These are phyloP conservation scores for Ursus arctos DNA, from an alignment of 2,113 vertebrate species.

Conservation along the genomic window DNA sequence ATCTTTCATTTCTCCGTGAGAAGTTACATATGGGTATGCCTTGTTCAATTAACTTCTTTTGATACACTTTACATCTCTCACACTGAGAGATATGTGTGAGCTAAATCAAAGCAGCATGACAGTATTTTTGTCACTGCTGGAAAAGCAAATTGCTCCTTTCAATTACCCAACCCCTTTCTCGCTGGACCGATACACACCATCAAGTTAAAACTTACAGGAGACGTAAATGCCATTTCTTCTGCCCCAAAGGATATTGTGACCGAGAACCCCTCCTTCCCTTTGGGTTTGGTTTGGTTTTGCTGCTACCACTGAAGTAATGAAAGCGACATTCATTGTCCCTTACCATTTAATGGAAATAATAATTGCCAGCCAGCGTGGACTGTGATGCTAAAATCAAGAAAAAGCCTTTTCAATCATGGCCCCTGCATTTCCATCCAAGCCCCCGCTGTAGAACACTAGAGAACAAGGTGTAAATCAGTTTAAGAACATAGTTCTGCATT, in stretches of 20 bases:
- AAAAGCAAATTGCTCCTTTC: slow-evolving; percentile 82
- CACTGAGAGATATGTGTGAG: slow-evolving; percentile 75
- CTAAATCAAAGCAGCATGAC: slow-evolving; percentile 78
- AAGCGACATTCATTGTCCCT: slow-evolving; percentile 74
- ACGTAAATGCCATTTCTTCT: slow-evolving; percentile 71
- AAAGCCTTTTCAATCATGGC: slow-evolving; percentile 87
- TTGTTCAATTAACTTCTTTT: slow-evolving; percentile 84
- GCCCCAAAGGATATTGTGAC: slow-evolving; percentile 53
- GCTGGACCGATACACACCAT: slow-evolving; percentile 46
- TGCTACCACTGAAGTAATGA: slow-evolving; percentile 33
- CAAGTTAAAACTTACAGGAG: slow-evolving; percentile 71
- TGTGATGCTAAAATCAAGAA: slow-evolving; percentile 77
- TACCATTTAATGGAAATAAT: slow-evolving; percentile 84
- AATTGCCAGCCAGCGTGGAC: slow-evolving; percentile 81
- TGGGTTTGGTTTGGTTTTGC: slow-evolving; percentile 49
- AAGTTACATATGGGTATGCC: slow-evolving; percentile 63
- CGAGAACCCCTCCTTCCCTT: slow-evolving; percentile 54
- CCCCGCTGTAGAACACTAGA: slow-evolving; percentile 86
- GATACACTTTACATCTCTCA: slow-evolving; percentile 58
- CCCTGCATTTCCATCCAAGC: slow-evolving; percentile 87
- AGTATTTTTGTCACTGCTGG: slow-evolving; percentile 78
- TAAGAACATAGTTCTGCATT: slow-evolving; percentile 91
- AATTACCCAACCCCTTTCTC: slow-evolving; percentile 65
- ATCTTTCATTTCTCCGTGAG: slow-evolving; percentile 50
- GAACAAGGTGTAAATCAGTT: slow-evolving; percentile 93